Evolutionary conservation across 2,888 invertebrate species (phyloP).

Genomic region (Tinea pellionella): DNA sequence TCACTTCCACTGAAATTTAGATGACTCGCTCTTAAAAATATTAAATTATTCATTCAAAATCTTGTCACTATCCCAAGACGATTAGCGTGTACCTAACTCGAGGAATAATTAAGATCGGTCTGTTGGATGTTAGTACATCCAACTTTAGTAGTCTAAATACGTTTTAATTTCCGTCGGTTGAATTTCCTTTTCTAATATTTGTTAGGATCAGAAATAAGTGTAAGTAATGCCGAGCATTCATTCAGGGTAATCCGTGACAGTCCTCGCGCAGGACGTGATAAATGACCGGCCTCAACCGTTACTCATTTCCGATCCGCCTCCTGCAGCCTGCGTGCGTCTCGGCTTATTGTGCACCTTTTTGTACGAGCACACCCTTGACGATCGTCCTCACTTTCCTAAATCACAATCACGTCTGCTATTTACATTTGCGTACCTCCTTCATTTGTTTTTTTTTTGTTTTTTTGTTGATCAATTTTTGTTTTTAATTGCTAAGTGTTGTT

Average conservation of each 20-base stretch:
- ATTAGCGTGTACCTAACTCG: not conserved
- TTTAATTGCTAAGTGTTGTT: not conserved
- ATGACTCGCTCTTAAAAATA: not conserved
- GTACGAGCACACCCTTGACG: not conserved
- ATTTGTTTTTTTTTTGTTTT: conserved; percentile 2
- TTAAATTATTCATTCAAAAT: not conserved
- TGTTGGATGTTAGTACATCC: not conserved
- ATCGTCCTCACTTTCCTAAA: not conserved
- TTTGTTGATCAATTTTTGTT: conserved; percentile 8
- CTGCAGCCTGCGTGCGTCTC: conserved; percentile 30
- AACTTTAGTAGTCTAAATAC: not conserved
- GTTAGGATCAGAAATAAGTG: conserved; percentile 8
- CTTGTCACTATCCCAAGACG: not conserved
- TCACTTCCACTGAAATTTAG: not conserved
- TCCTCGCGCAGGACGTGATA: conserved; percentile 40
- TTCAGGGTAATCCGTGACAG: conserved; percentile 11
- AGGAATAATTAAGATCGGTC: not conserved
- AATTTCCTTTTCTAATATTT: conserved; percentile 4
- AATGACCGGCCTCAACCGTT: conserved; percentile 54
- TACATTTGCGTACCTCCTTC: not conserved
- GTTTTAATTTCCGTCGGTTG: not conserved
- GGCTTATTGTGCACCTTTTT: not conserved
- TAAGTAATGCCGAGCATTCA: conserved; percentile 14
- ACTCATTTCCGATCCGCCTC: conserved; percentile 54
- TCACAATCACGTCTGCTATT: not conserved